A percentile compares a stretch with the other conserved stretches of the same genome.
These are phyloP conservation scores for Galago senegalensis DNA, from an alignment of 2,797 vertebrate genomes.

Conservation along the genomic window DNA sequence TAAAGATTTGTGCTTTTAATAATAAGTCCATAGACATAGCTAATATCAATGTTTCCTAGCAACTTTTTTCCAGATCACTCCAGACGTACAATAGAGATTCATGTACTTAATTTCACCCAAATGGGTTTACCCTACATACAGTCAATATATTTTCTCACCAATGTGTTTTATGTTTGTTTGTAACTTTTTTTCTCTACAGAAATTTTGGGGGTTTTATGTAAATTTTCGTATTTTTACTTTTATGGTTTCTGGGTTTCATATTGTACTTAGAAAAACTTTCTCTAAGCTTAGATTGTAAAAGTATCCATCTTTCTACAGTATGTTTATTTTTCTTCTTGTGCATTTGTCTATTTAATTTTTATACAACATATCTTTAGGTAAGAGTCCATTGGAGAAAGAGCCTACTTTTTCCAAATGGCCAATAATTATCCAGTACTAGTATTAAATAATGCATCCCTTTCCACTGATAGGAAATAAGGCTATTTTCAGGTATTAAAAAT, in stretches of 20 bases:
- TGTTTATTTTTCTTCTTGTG: background rate
- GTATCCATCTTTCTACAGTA: background rate
- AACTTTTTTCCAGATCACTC: background rate
- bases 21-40: background rate
- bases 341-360: background rate
- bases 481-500: slow-evolving; percentile 7
- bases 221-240: background rate
- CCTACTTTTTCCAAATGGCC: background rate
- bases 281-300: background rate
- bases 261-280: slow-evolving; percentile 10
- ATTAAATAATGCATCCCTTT: background rate
- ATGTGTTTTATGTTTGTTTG: background rate
- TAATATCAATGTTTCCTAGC: background rate
- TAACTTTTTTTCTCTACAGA: background rate
- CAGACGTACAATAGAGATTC: background rate
- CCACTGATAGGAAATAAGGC: background rate
- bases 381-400: background rate
- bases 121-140: background rate
- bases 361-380: background rate
- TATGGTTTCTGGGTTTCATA: background rate
- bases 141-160: background rate
- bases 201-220: background rate
- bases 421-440: background rate
- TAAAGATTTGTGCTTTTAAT: background rate
- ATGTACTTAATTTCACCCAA: background rate